Evolutionary conservation across 2,113 vertebrate genomes (phyloP), one percentile per base, ranked within the genome.

Genomic region (Sigmodon hispidus): DNA sequence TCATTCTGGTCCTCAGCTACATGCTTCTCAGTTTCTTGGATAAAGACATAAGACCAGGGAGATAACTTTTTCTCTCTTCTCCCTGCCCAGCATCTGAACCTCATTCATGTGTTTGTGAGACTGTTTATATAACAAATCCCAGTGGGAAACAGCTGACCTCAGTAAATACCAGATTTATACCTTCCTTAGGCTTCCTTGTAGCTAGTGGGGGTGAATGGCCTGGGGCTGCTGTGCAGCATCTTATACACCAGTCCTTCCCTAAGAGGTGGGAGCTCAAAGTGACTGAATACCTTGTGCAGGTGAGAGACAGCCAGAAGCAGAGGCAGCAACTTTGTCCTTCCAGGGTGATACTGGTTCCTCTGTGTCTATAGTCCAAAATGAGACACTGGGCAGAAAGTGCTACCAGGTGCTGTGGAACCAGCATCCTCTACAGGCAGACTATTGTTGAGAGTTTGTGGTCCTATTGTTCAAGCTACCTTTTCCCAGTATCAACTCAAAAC

Each of bases 301-400:
- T 0, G 26, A 10, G 45, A n/a, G 16, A 87, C 19, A 24, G 61
- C 26, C n/a, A 90, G 48, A 69, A 48, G 67, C 17, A 5, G 10
- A 31, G 1, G 6, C 16, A 59, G 34, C 21, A 34, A 77, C 45
- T 85, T 80, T 7, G 22, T 11, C 43, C 26, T 86, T 86, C 79
- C 0, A 19, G 3, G 17, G 36, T 36, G 48, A 52, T 17, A 1
- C 4, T 19, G 34, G 40, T 29, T 83, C 7, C 75, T 1, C 81
- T 48, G 12, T 1, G 13, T 34, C 65, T 4, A 3, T 0, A 1
- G 17, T 29, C 22, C 50, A 89, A 17, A 67, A 2, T 15, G 48
- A 86, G 61, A 55, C 7, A 34, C 73, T 22, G 1, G 61, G 48
- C 10, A 22, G 7, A 50, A 67, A 31, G 15, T 31, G 34, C 52